A percentile compares a stretch with the other conserved stretches of the same genome.
Conservation (phyloP, 1,140 invertebrate species). For the Leguminivora glycinivorella region DNA sequence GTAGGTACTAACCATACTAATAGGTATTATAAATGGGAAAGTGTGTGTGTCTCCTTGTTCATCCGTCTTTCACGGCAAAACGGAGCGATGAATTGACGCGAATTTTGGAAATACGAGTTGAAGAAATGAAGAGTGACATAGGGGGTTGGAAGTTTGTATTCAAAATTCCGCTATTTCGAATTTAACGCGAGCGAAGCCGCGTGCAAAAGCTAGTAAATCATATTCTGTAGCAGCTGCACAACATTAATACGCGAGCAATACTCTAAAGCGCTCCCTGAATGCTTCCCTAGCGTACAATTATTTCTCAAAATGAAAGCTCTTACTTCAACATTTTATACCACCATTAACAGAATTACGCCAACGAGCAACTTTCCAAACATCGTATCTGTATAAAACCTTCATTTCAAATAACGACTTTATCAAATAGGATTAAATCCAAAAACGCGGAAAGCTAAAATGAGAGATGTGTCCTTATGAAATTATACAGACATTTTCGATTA, state of each 20-base stretch:
- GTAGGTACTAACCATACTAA: too few relatives aligned
- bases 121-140: too few relatives aligned
- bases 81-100: too few relatives aligned
- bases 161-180: too few relatives aligned
- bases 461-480: neutral
- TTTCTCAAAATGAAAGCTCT: neutral
- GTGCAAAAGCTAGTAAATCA: too few relatives aligned
- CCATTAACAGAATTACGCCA: neutral
- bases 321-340: slow-evolving; percentile 5
- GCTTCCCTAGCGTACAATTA: neutral
- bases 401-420: neutral
- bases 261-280: neutral
- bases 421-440: neutral
- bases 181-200: too few relatives aligned
- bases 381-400: neutral
- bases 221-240: too few relatives aligned
- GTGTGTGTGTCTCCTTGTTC: too few relatives aligned
- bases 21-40: too few relatives aligned
- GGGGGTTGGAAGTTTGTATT: too few relatives aligned
- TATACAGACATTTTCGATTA: neutral
- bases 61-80: too few relatives aligned
- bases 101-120: too few relatives aligned
- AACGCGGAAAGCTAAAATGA: neutral
- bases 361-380: neutral
- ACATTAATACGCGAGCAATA: neutral